These are phyloP conservation scores for Campylorhamphus procurvoides DNA, from an alignment of 2,113 vertebrate genomes.

Conservation along the genomic window DNA sequence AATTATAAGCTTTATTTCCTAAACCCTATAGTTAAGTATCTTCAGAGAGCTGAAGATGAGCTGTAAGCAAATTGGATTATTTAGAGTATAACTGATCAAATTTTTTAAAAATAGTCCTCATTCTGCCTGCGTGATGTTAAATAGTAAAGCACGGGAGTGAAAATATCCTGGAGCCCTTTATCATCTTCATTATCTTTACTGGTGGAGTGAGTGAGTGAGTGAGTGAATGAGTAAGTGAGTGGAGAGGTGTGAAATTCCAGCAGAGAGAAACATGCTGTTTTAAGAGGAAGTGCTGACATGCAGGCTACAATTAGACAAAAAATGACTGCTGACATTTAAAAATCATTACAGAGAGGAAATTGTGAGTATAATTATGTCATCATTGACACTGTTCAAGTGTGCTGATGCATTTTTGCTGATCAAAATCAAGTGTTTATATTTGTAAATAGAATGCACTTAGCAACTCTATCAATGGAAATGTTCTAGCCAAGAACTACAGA, in stretches of 20 bases:
- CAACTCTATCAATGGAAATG: slow-evolving; percentile 30
- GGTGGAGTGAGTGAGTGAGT: slow-evolving; percentile 50
- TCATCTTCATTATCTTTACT: slow-evolving; percentile 65
- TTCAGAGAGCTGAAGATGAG: not conserved
- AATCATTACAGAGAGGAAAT: slow-evolving; percentile 71
- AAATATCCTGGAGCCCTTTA: slow-evolving; percentile 9
- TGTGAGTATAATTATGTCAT: slow-evolving; percentile 68
- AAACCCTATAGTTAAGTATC: not conserved
- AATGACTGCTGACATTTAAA: slow-evolving; percentile 74
- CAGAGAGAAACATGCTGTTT: slow-evolving; percentile 59
- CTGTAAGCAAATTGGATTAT: not conserved
- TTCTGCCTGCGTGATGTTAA: slow-evolving; percentile 36
- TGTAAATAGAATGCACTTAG: slow-evolving; percentile 66
- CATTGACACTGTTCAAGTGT: slow-evolving; percentile 52
- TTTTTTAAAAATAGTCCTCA: not conserved
- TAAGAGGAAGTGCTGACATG: slow-evolving; percentile 69
- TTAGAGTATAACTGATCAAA: not conserved
- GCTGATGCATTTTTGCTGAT: slow-evolving; percentile 58
- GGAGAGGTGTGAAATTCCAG: slow-evolving; percentile 73
- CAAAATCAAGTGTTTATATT: slow-evolving; percentile 66
- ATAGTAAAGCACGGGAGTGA: not conserved
- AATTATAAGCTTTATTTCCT: not conserved
- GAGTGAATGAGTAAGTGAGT: slow-evolving; percentile 39
- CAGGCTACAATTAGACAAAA: slow-evolving; percentile 69
- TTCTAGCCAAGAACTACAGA: slow-evolving; percentile 13